Conservation (phyloP, 2,797 vertebrate genomes). For the Propithecus deckenii region DNA sequence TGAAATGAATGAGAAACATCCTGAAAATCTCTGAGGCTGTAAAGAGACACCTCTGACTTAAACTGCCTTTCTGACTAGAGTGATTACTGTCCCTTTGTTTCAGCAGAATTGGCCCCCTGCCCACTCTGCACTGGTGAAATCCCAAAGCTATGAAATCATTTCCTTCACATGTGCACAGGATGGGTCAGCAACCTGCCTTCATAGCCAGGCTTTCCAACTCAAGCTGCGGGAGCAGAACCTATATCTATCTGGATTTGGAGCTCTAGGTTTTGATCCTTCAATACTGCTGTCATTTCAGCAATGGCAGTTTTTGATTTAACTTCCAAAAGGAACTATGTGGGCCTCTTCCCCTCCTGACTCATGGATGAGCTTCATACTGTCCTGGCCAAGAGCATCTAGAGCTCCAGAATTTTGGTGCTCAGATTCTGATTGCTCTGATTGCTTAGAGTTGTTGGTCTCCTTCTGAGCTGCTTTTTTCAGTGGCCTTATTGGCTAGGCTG, state of each 20-base stretch:
- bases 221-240: not conserved
- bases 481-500: not conserved
- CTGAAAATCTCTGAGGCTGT: conserved; percentile 56
- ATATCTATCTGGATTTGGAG: not conserved
- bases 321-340: not conserved
- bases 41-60: conserved; percentile 71
- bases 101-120: conserved; percentile 60
- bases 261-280: not conserved
- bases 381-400: not conserved
- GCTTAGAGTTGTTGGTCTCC: conserved; percentile 1
- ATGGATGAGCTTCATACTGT: not conserved
- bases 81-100: conserved; percentile 75
- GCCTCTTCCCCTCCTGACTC: not conserved
- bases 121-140: conserved; percentile 67
- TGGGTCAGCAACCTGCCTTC: conserved; percentile 62
- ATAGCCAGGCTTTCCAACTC: conserved; percentile 1
- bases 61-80: conserved; percentile 67
- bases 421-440: not conserved
- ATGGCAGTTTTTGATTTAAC: not conserved
- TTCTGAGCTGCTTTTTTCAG: not conserved
- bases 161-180: conserved; percentile 84
- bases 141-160: conserved; percentile 85
- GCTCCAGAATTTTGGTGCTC: not conserved
- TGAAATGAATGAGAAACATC: conserved; percentile 66
- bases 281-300: not conserved